phyloP scores from a whole-genome alignment of 1,140 invertebrate species.

The Bombus confusus region DNA sequence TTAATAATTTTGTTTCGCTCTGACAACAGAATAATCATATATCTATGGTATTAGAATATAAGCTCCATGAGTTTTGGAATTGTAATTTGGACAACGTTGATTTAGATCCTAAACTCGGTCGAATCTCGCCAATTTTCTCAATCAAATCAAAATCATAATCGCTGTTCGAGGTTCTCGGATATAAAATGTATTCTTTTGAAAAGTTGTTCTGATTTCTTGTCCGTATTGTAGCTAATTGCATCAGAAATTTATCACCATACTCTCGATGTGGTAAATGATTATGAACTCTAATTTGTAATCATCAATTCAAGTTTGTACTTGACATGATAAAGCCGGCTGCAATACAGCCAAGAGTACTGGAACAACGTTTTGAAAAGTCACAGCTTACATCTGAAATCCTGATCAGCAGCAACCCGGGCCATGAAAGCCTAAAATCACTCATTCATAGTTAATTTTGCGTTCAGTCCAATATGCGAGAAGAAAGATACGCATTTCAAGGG shows the following conservation, averaged over 20 bases:
- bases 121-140: not conserved
- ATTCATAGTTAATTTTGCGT: conserved; percentile 31
- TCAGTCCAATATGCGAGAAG: conserved; percentile 40
- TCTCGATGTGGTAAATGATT: not conserved
- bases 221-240: not conserved
- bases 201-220: not conserved
- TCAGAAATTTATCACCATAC: not conserved
- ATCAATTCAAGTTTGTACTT: not conserved
- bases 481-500: conserved; percentile 37
- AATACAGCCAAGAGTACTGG: not conserved
- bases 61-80: not conserved
- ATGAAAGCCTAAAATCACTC: conserved; percentile 31
- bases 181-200: not conserved
- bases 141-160: conserved; percentile 10
- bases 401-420: not conserved
- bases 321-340: not conserved
- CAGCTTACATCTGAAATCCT: conserved; percentile 16
- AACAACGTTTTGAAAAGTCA: not conserved
- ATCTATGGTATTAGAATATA: not conserved
- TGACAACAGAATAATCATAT: not conserved
- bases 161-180: not conserved
- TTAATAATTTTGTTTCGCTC: not conserved
- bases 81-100: not conserved
- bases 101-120: conserved; percentile 12
- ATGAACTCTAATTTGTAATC: not conserved